Conservation (phyloP, 2,888 invertebrate species). For the Epinotia nisella region DNA sequence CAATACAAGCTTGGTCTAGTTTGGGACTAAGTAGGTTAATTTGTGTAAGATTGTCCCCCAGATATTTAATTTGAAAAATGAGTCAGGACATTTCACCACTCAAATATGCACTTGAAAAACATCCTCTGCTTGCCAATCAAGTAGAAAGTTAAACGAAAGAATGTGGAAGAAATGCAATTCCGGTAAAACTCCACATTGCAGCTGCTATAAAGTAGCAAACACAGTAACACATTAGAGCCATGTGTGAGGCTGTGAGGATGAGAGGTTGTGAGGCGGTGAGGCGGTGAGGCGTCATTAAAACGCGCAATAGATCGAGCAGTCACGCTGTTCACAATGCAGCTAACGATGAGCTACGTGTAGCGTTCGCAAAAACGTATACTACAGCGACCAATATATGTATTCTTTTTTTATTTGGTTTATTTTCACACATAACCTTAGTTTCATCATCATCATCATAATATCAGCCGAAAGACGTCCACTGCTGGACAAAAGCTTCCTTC, state of each 20-base stretch:
- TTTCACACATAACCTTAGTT: background rate
- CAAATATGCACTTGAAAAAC: too few relatives aligned
- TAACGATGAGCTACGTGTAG: conserved; percentile 27
- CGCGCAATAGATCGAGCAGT: conserved; percentile 31
- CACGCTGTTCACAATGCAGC: conserved; percentile 32
- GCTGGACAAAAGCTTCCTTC: too few relatives aligned
- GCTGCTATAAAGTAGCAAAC: background rate
- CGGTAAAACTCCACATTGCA: background rate
- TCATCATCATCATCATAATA: background rate
- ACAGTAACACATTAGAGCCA: background rate
- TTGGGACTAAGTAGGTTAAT: too few relatives aligned
- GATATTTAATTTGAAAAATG: too few relatives aligned
- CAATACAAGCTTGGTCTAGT: too few relatives aligned
- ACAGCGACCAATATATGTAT: background rate
- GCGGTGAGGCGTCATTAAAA: conserved; percentile 21
- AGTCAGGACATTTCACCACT: too few relatives aligned
- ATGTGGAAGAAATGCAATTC: too few relatives aligned
- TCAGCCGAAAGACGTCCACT: too few relatives aligned
- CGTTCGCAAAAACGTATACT: background rate
- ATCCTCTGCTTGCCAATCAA: too few relatives aligned
- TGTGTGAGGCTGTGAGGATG: background rate
- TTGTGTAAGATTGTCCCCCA: too few relatives aligned
- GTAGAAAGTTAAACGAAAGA: too few relatives aligned
- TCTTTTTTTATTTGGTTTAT: background rate
- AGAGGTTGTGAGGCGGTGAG: too few relatives aligned